A percentile compares a stretch with the other conserved stretches of the same genome.
Evolutionary conservation across 2,888 invertebrate genomes (phyloP).

Genomic region (Lymantria monacha): DNA sequence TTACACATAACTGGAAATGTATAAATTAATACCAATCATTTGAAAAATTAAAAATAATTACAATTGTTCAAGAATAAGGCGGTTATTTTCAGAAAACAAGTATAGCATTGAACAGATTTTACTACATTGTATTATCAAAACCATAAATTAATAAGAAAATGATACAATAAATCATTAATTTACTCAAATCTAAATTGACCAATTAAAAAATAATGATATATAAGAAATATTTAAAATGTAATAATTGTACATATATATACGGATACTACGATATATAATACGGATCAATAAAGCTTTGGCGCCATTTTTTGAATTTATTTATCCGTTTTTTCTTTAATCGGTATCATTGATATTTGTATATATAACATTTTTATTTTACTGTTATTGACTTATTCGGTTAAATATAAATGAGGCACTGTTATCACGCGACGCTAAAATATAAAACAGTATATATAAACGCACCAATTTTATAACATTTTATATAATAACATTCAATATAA

Average conservation of each 20-base stretch:
- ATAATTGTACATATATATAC: too few relatives aligned
- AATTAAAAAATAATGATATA: not conserved
- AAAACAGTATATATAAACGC: not conserved
- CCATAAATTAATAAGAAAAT: too few relatives aligned
- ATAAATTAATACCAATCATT: constrained; percentile 16
- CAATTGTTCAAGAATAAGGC: constrained; percentile 9
- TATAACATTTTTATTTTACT: not conserved
- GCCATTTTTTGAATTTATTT: not conserved
- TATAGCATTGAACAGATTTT: too few relatives aligned
- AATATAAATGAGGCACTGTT: too few relatives aligned
- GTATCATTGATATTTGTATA: too few relatives aligned
- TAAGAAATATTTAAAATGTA: not conserved
- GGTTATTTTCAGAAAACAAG: constrained; percentile 5
- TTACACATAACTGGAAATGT: constrained; percentile 29
- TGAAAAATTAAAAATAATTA: constrained; percentile 15
- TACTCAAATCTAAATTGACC: not conserved
- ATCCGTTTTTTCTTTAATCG: constrained; percentile 1
- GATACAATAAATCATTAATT: not conserved
- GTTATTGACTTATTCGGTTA: too few relatives aligned
- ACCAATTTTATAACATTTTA: constrained; percentile 27
- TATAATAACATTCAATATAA: constrained; percentile 50
- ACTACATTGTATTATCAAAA: too few relatives aligned
- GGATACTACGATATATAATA: too few relatives aligned
- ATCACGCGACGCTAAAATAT: too few relatives aligned
- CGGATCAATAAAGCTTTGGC: not conserved